Evolutionary conservation across 2,888 invertebrate genomes (phyloP).

Genomic region (Caenorhabditis sp.): DNA sequence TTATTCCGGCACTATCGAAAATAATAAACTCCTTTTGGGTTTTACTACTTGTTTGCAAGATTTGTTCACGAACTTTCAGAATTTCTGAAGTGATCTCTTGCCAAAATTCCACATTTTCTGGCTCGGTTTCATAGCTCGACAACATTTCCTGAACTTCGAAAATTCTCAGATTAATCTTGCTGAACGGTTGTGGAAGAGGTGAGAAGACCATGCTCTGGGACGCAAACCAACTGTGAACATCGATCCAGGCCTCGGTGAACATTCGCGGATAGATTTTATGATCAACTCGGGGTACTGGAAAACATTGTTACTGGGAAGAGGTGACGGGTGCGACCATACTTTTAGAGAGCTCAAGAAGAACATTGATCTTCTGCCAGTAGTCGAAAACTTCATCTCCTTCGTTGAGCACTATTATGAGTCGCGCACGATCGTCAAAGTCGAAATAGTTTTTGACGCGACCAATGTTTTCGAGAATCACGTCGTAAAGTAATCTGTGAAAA

Average conservation of each 20-base stretch:
- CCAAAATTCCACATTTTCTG: conserved; percentile 27
- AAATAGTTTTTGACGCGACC: conserved; percentile 29
- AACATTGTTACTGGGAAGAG: no score
- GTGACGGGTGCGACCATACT: no score
- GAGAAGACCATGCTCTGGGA: conserved; percentile 29
- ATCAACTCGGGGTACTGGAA: conserved; percentile 50
- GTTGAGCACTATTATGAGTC: conserved; percentile 20
- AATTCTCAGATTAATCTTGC: conserved; percentile 11
- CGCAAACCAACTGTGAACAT: conserved; percentile 42
- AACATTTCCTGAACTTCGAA: conserved; percentile 18
- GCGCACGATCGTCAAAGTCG: conserved; percentile 23
- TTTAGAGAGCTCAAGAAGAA: conserved; percentile 31
- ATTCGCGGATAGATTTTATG: conserved; percentile 50
- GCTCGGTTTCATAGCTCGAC: neutral
- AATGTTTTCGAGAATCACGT: conserved; percentile 44
- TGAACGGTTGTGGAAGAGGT: conserved; percentile 34
- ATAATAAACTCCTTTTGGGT: conserved; percentile 24
- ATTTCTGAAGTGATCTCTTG: conserved; percentile 16
- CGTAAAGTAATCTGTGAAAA: conserved; percentile 30
- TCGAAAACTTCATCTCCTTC: conserved; percentile 32
- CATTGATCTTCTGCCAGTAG: conserved; percentile 33
- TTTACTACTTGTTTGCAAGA: conserved; percentile 16
- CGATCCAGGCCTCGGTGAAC: conserved; percentile 47
- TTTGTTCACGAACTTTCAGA: conserved; percentile 18
- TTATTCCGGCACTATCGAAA: conserved; percentile 36